Evolutionary conservation across 1,140 invertebrate genomes (phyloP), one percentile per base, ranked within the genome.

Genomic region (Heliconius melpomene): DNA sequence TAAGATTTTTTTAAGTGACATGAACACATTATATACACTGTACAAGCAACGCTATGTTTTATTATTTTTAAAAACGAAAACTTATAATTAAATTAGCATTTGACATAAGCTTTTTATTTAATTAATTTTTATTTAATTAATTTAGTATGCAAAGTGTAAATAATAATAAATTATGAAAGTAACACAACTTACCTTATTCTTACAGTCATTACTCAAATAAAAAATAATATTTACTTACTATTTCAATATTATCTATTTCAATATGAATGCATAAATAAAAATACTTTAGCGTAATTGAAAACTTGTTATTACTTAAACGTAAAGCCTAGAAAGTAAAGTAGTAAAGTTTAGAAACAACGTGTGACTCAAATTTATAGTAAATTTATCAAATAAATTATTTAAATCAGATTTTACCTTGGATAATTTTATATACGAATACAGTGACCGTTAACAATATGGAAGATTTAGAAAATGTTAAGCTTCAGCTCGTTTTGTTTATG

Each of bases 401-500:
- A 2, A 7, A 20, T 52, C 2, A 52, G 2, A 20, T 52, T 7
- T 7, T 20, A 7, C 18, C 7, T 52, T 52, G 40, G 40, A 46
- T 16, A 46, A 46, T 46, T 46, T 16, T 16, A 46, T 46, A 46
- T 5, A 46, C 40, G 13, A 46, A 46, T 46, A 46, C 40, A 46
- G 40, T 52, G 9, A 75, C 9, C 46, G 26, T 46, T 75, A 32
- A 26, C 26, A 38, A 18, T 38, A 75, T 75, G 74, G 74, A 75
- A 75, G 60, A 26, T 75, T 52, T 36, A 66, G 26, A 66, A 66
- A 26, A 66, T 66, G 8, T 23, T 26, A 66, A 29, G 9, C 8
- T 66, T 29, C 60, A 66, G 9, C 11, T 66, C 60, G 78, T 79
- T 81, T 23, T 26, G n/a, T 84, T 70, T 70, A 50, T 76, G 32